Percentiles rank a stretch among this genome's conserved stretches.
Conservation (phyloP, 2,888 invertebrate species). For the Scaptomyza flava region DNA sequence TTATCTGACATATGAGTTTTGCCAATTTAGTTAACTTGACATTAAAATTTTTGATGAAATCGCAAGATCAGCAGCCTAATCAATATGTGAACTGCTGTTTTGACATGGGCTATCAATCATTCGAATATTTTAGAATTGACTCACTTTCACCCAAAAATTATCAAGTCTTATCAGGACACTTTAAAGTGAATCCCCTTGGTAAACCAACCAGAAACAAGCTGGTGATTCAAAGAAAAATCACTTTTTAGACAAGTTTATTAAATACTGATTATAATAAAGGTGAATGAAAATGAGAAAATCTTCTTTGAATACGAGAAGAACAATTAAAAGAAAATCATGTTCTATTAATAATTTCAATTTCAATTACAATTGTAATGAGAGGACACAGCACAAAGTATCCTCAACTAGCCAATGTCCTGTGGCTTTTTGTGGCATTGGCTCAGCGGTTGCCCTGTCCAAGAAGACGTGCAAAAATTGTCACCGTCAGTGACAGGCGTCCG, state of each 20-base stretch:
- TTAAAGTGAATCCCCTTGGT: background rate
- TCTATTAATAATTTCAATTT: background rate
- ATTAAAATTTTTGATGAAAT: background rate
- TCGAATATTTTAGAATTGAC: background rate
- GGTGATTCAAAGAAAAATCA: too few species aligned
- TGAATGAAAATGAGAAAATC: background rate
- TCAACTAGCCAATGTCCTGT: slow-evolving; percentile 13
- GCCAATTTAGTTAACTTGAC: background rate
- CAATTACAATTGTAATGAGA: background rate
- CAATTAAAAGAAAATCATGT: background rate
- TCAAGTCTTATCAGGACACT: background rate
- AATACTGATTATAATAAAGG: background rate
- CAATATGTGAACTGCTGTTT: background rate
- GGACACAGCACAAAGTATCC: too few species aligned
- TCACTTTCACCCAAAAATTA: slow-evolving; percentile 1
- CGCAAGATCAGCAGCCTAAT: background rate
- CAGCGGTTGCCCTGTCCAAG: slow-evolving; percentile 67
- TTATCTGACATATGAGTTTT: slow-evolving; percentile 9
- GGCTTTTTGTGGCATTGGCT: slow-evolving; percentile 18
- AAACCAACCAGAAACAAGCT: too few species aligned
- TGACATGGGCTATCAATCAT: background rate
- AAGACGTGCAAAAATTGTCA: slow-evolving; percentile 75
- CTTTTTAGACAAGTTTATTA: too few species aligned
- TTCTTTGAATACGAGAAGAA: too few species aligned
- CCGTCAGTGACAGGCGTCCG: slow-evolving; percentile 62